Percentiles rank a stretch among this genome's conserved stretches.
Evolutionary conservation across 2,113 vertebrate genomes (phyloP).

Genomic region (Odontophorus gujanensis): DNA sequence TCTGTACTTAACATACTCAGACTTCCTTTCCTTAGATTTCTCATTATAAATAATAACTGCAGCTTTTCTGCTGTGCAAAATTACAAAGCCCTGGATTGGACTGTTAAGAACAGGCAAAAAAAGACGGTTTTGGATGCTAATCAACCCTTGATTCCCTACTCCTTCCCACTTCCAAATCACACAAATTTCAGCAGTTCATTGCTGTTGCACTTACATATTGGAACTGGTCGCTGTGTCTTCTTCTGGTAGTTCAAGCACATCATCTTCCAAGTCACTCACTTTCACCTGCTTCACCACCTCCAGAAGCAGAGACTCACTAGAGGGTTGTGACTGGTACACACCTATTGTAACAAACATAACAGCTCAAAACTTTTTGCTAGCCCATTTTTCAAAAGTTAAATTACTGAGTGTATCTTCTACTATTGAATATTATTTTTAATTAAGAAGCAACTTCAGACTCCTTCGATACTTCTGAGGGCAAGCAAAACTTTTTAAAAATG

Average conservation of each 20-base stretch:
- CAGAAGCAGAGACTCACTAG: constrained; percentile 90
- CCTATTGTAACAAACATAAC: constrained; percentile 73
- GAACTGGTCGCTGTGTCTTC: constrained; percentile 82
- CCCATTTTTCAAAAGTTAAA: background rate
- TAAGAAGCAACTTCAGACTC: background rate
- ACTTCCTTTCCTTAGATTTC: background rate
- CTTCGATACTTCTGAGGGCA: background rate
- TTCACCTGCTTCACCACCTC: constrained; percentile 97
- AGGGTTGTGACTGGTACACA: constrained; percentile 84
- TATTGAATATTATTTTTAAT: background rate
- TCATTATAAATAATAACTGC: background rate
- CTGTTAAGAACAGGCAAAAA: background rate
- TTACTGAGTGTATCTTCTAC: background rate
- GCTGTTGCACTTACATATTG: constrained; percentile 73
- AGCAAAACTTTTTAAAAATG: background rate
- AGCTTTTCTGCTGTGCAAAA: background rate
- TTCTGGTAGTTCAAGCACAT: constrained; percentile 92
- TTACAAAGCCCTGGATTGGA: background rate
- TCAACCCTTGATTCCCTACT: background rate
- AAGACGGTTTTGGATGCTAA: background rate
- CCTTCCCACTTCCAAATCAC: background rate
- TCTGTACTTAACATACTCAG: background rate
- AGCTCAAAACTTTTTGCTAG: background rate
- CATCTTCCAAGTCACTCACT: constrained; percentile 93
- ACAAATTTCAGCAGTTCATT: background rate